A percentile compares a stretch with the other conserved stretches of the same genome.
These are phyloP conservation scores for Damaliscus lunatus DNA, from an alignment of 2,113 vertebrate species.

Conservation along the genomic window DNA sequence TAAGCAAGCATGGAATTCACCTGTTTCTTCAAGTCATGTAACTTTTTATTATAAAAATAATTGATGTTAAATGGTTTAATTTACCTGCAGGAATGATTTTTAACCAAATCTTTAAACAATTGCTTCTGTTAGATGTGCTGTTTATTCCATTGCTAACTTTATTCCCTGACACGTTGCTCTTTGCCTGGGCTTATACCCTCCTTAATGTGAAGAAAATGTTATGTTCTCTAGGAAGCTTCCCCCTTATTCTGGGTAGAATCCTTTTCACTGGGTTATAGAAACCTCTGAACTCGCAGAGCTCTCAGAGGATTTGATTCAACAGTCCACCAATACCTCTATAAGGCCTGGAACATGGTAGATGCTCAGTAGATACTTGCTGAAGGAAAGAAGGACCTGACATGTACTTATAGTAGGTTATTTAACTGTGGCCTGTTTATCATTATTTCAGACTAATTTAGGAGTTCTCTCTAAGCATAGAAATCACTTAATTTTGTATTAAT, in stretches of 20 bases:
- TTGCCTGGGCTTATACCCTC: not conserved
- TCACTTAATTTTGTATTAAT: not conserved
- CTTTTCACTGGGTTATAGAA: not conserved
- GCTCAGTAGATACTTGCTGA: not conserved
- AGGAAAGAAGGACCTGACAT: not conserved
- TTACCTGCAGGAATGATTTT: not conserved
- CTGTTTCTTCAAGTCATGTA: not conserved
- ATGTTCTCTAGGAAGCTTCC: not conserved
- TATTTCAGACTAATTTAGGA: not conserved
- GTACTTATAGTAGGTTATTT: not conserved
- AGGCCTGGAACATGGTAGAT: not conserved
- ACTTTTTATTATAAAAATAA: not conserved
- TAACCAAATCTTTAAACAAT: not conserved
- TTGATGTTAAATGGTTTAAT: not conserved
- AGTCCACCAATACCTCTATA: not conserved
- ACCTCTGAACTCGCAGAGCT: not conserved
- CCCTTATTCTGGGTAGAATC: not conserved
- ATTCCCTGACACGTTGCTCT: not conserved
- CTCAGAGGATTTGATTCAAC: not conserved
- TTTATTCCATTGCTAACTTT: not conserved
- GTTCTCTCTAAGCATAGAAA: not conserved
- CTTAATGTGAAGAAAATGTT: not conserved
- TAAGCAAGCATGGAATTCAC: not conserved
- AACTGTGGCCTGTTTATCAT: not conserved
- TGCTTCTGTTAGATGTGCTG: not conserved